Conservation (phyloP, 1,140 invertebrate species). For the Leptinotarsa texana region DNA sequence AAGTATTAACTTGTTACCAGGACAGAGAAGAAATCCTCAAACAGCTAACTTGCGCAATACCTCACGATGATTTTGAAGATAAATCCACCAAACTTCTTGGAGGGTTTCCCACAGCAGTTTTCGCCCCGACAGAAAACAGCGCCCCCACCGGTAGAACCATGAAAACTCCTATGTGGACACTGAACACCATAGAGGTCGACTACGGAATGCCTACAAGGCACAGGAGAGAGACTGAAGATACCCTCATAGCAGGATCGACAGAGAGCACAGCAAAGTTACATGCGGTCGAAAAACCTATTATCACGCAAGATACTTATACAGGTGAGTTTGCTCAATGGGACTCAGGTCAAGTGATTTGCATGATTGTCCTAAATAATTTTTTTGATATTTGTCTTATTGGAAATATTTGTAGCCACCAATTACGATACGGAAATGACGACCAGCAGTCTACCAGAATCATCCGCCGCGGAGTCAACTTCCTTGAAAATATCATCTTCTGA, state of each 20-base stretch:
- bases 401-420: conserved; percentile 17
- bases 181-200: conserved; percentile 50
- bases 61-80: conserved; percentile 50
- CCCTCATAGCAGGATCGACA: conserved; percentile 42
- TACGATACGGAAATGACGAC: conserved; percentile 32
- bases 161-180: conserved; percentile 51
- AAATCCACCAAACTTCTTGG: conserved; percentile 43
- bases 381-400: too few species aligned
- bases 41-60: conserved; percentile 54
- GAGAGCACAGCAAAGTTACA: conserved; percentile 31
- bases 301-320: conserved; percentile 8
- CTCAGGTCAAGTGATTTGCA: neutral
- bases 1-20: conserved; percentile 36
- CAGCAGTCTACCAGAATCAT: conserved; percentile 11
- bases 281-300: conserved; percentile 9
- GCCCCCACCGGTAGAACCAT: conserved; percentile 41
- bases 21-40: conserved; percentile 57
- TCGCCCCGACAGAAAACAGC: conserved; percentile 30
- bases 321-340: neutral
- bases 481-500: conserved; percentile 17
- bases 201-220: conserved; percentile 55
- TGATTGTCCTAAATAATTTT: too few species aligned
- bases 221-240: conserved; percentile 54
- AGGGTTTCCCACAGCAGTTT: conserved; percentile 11
- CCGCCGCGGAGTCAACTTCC: conserved; percentile 25